A percentile compares a stretch with the other conserved stretches of the same genome.
Conservation (phyloP, 1,140 invertebrate species). For the Pseudomyrmex pallidus region DNA sequence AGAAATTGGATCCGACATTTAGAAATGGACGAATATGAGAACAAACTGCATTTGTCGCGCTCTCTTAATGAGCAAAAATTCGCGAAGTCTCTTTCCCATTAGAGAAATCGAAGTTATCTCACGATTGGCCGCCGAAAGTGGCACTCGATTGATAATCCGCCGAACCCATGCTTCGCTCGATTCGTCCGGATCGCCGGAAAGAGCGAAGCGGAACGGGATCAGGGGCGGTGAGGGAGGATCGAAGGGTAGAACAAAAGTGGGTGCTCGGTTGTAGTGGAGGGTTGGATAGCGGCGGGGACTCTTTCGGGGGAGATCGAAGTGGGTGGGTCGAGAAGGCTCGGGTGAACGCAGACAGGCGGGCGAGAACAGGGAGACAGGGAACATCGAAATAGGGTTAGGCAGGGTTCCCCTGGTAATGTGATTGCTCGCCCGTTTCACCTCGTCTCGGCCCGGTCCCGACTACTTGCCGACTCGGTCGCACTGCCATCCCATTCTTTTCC, state of each 20-base stretch:
- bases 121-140: slow-evolving; percentile 67
- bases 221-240: slow-evolving; percentile 26
- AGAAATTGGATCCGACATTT: slow-evolving; percentile 5
- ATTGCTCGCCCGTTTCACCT: slow-evolving; percentile 80
- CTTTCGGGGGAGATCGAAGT: slow-evolving; percentile 60
- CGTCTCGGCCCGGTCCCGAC: slow-evolving; percentile 71
- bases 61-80: slow-evolving; percentile 37
- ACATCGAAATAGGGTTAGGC: slow-evolving; percentile 80
- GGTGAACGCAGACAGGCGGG: slow-evolving; percentile 64
- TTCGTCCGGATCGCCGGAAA: slow-evolving; percentile 60
- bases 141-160: slow-evolving; percentile 73
- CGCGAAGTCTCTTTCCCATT: slow-evolving; percentile 22
- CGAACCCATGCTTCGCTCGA: slow-evolving; percentile 63
- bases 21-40: neutral
- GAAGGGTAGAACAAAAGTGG: slow-evolving; percentile 44
- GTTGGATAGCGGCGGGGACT: slow-evolving; percentile 39
- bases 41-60: neutral
- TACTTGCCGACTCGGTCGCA: slow-evolving; percentile 67
- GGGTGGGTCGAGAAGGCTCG: slow-evolving; percentile 65
- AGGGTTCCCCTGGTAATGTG: slow-evolving; percentile 76
- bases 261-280: slow-evolving; percentile 50
- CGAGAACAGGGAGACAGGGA: slow-evolving; percentile 65
- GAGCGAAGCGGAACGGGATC: neutral
- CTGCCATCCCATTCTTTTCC: slow-evolving; percentile 63
- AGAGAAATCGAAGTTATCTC: slow-evolving; percentile 59